Evolutionary conservation across 2,888 invertebrate genomes (phyloP).

Genomic region (Conomelus anceps): DNA sequence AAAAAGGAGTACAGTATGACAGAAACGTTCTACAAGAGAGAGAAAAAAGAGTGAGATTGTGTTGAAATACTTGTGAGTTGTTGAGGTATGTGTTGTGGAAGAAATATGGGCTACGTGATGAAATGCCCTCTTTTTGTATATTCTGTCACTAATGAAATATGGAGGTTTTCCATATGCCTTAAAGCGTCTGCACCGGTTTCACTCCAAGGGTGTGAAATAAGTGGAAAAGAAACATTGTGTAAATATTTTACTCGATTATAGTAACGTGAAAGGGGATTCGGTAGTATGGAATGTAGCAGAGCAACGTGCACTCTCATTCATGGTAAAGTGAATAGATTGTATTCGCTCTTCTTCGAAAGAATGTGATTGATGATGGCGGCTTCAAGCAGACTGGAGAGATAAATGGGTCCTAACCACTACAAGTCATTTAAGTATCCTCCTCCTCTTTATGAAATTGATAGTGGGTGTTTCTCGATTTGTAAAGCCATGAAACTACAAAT

Average conservation of each 20-base stretch:
- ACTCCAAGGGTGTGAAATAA: background rate
- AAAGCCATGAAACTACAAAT: too few relatives aligned
- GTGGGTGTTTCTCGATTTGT: too few relatives aligned
- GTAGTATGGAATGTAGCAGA: background rate
- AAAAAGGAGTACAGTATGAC: background rate
- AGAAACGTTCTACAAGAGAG: too few relatives aligned
- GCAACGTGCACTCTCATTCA: background rate
- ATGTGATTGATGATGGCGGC: background rate
- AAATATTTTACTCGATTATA: background rate
- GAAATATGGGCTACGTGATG: background rate
- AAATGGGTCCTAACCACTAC: background rate
- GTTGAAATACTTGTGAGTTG: background rate
- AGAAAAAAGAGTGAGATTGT: background rate
- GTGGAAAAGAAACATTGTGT: background rate
- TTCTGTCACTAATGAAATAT: background rate
- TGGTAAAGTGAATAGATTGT: background rate
- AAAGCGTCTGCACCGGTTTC: background rate
- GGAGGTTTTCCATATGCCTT: background rate
- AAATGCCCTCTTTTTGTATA: background rate
- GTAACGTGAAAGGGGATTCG: background rate
- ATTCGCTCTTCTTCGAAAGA: background rate
- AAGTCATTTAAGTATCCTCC: background rate
- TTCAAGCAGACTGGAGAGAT: background rate
- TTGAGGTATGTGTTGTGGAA: background rate
- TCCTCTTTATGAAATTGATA: background rate